These are phyloP conservation scores for Electrona antarctica DNA, from an alignment of 2,113 vertebrate genomes.

Conservation along the genomic window DNA sequence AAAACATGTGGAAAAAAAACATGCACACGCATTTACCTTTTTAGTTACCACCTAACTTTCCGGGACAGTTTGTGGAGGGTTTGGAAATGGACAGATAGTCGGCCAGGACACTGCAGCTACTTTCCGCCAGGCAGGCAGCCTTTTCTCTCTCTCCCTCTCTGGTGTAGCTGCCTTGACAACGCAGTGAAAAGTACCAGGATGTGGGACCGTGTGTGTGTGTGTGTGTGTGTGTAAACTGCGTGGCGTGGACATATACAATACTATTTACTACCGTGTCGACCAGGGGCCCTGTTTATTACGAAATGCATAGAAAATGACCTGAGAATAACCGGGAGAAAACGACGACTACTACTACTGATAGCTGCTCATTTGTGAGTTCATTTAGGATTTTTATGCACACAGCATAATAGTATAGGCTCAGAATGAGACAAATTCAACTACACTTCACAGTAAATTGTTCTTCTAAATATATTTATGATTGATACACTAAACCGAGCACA, in stretches of 20 bases:
- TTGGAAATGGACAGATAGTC: constrained; percentile 51
- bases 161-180: constrained; percentile 78
- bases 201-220: constrained; percentile 60
- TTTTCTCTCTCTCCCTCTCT: constrained; percentile 40
- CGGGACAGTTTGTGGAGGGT: constrained; percentile 67
- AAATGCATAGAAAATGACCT: too few species aligned
- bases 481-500: constrained; percentile 8
- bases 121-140: constrained; percentile 66
- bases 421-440: too few species aligned
- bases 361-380: too few species aligned
- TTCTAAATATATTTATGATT: too few species aligned
- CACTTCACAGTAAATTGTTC: too few species aligned
- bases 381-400: too few species aligned
- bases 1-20: constrained; percentile 45
- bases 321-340: too few species aligned
- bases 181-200: constrained; percentile 79
- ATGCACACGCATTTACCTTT: constrained; percentile 77
- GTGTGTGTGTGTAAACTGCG: constrained; percentile 34
- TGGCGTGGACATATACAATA: constrained; percentile 41
- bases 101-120: constrained; percentile 74
- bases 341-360: too few species aligned
- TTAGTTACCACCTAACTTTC: constrained; percentile 68
- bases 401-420: too few species aligned
- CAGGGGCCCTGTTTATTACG: too few species aligned
- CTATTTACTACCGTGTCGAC: constrained; percentile 14